A percentile compares a stretch with the other conserved stretches of the same genome.
These are phyloP conservation scores for Drosophila setifemur DNA, from an alignment of 1,140 invertebrate species.

Conservation along the genomic window DNA sequence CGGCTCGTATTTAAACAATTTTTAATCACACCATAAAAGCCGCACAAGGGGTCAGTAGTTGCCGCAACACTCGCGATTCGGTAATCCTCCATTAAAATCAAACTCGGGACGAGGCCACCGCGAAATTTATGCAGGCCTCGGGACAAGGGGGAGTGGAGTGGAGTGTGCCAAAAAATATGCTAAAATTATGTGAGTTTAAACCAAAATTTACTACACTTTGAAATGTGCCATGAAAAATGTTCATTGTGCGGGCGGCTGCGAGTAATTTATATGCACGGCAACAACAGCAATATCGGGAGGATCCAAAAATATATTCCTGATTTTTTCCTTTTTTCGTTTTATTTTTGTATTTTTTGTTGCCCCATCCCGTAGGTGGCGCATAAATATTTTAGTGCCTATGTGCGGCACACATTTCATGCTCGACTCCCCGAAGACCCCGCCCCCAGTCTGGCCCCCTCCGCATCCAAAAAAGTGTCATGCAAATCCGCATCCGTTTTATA, in stretches of 20 bases:
- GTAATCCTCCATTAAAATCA: constrained; percentile 42
- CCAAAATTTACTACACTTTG: constrained; percentile 75
- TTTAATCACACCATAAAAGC: constrained; percentile 72
- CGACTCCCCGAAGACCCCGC: neutral
- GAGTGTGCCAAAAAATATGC: constrained; percentile 36
- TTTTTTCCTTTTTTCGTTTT: neutral
- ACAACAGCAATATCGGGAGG: constrained; percentile 15
- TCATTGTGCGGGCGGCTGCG: constrained; percentile 48
- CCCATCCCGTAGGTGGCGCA: too few species aligned
- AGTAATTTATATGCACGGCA: constrained; percentile 57
- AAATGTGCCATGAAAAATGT: constrained; percentile 76
- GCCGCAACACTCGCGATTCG: constrained; percentile 1
- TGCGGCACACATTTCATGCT: constrained; percentile 40
- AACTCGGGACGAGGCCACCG: neutral
- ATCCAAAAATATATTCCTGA: constrained; percentile 8
- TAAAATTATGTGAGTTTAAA: constrained; percentile 71
- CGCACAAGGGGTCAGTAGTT: neutral
- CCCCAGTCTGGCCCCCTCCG: too few species aligned
- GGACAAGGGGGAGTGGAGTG: too few species aligned
- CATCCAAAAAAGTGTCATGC: constrained; percentile 52
- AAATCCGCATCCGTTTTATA: constrained; percentile 51
- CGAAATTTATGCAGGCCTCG: constrained; percentile 41
- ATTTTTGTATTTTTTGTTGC: neutral
- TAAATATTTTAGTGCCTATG: constrained; percentile 75
- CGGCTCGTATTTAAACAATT: constrained; percentile 69